Conservation (phyloP, 1,140 invertebrate species). For the Drosophila sucinea region DNA sequence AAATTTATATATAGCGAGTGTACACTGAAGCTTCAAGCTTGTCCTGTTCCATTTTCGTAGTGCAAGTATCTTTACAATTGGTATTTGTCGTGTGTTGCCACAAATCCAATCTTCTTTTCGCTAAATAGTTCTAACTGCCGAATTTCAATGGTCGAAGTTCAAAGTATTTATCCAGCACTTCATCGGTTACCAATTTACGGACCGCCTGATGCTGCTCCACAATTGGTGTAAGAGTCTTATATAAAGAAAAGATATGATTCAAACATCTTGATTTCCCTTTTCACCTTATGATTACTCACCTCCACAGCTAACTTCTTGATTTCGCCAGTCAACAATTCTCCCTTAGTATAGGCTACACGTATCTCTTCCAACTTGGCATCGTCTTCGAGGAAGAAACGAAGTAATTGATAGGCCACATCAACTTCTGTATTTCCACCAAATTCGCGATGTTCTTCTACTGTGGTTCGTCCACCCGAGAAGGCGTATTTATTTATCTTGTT, state of each 20-base stretch:
- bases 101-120: too few species aligned
- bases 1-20: constrained; percentile 65
- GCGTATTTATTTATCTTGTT: constrained; percentile 99
- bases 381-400: constrained; percentile 98
- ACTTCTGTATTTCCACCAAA: constrained; percentile 97
- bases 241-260: neutral
- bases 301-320: constrained; percentile 96
- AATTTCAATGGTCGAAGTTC: constrained; percentile 90
- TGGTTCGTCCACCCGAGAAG: constrained; percentile 97
- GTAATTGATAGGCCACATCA: constrained; percentile 98
- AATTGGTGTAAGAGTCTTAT: constrained; percentile 85
- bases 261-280: neutral
- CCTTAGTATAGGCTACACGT: constrained; percentile 92
- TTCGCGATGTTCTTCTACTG: constrained; percentile 95
- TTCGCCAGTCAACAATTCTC: constrained; percentile 96
- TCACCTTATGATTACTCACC: constrained; percentile 39
- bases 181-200: constrained; percentile 93
- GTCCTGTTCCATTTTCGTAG: neutral
- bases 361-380: constrained; percentile 94
- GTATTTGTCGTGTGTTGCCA: neutral
- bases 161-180: constrained; percentile 93
- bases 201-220: constrained; percentile 92
- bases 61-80: neutral
- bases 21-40: constrained; percentile 42
- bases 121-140: constrained; percentile 47